phyloP scores from a whole-genome alignment of 2,797 vertebrate species.

The Urophycis tenuis region DNA sequence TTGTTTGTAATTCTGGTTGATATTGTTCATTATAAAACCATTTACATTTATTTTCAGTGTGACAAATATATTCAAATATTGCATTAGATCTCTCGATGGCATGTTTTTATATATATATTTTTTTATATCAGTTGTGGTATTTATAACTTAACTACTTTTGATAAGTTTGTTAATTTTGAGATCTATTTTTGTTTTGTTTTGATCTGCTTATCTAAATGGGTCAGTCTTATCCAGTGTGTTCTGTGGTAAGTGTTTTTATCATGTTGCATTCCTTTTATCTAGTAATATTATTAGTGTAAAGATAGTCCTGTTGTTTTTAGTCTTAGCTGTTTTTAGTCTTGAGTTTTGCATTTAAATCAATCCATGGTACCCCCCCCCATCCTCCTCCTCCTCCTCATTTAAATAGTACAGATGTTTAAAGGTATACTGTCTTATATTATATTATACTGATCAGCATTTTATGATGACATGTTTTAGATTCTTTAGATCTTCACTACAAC shows the following conservation, averaged over 20 bases:
- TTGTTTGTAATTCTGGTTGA: slow-evolving; percentile 4
- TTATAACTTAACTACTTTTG: slow-evolving; percentile 15
- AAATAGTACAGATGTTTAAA: not conserved
- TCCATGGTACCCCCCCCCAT: not conserved
- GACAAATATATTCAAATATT: not conserved
- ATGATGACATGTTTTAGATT: not conserved
- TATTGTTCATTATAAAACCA: not conserved
- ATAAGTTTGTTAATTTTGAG: slow-evolving; percentile 26
- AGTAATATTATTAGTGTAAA: slow-evolving; percentile 30
- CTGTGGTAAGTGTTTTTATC: slow-evolving; percentile 56
- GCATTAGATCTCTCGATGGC: not conserved
- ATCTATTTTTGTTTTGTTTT: slow-evolving; percentile 47
- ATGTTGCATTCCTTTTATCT: slow-evolving; percentile 41
- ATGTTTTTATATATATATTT: too few species aligned
- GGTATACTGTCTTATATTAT: slow-evolving; percentile 3
- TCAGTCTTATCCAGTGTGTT: slow-evolving; percentile 65
- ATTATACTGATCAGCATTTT: not conserved
- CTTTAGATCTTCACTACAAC: not conserved
- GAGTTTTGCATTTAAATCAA: not conserved
- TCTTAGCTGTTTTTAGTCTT: not conserved
- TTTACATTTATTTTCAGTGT: not conserved
- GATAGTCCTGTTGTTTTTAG: not conserved
- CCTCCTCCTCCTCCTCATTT: not conserved
- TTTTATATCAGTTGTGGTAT: not conserved
- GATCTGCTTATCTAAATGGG: slow-evolving; percentile 62